Percentiles rank a stretch among this genome's conserved stretches.
Evolutionary conservation across 1,140 invertebrate species (phyloP).

Genomic region (Laupala kohalensis): DNA sequence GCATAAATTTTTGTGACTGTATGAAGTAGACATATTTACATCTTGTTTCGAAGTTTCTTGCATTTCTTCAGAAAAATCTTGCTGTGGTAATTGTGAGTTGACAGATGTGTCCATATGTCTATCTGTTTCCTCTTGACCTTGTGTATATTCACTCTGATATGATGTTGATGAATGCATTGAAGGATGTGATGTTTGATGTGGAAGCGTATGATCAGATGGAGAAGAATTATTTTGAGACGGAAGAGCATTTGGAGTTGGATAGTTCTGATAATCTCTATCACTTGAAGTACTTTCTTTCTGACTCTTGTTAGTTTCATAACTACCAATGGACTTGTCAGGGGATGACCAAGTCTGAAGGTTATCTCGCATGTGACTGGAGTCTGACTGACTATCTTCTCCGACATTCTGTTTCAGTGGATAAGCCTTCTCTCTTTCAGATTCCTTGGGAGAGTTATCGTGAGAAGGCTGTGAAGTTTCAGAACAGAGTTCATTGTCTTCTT

Average conservation of each 20-base stretch:
- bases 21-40: background rate
- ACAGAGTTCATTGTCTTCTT: slow-evolving; percentile 16
- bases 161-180: background rate
- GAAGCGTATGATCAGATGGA: background rate
- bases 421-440: background rate
- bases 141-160: background rate
- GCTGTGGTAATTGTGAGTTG: background rate
- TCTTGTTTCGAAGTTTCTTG: background rate
- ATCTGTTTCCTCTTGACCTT: background rate
- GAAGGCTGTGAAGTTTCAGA: slow-evolving; percentile 9
- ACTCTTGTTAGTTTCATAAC: background rate
- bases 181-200: background rate
- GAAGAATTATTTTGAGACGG: background rate
- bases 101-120: background rate
- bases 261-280: background rate
- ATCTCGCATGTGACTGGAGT: too few species aligned
- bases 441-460: background rate
- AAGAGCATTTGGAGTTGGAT: background rate
- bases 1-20: background rate
- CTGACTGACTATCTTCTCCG: too few species aligned
- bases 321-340: background rate
- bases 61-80: background rate
- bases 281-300: background rate
- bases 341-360: background rate
- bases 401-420: too few species aligned